A percentile compares a stretch with the other conserved stretches of the same genome.
These are phyloP conservation scores for Chondrosia reniformis DNA, from an alignment of 37 sponge, comb jelly and placozoan species.

Conservation along the genomic window DNA sequence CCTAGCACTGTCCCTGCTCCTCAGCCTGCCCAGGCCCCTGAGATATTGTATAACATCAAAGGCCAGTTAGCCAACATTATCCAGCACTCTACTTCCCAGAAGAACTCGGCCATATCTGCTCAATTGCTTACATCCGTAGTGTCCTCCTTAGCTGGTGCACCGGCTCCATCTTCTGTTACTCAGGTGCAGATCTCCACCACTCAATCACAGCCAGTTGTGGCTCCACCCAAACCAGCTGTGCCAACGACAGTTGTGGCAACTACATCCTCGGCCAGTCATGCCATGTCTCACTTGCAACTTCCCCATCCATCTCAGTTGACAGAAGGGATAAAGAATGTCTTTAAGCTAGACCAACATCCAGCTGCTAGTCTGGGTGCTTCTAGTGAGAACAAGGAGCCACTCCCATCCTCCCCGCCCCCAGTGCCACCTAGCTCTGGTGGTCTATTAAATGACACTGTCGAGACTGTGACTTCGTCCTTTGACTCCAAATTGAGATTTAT, in stretches of 20 bases:
- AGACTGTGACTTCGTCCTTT: slow-evolving; percentile 34
- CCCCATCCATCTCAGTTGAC: not conserved
- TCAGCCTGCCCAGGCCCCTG: no score
- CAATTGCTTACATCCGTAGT: no score
- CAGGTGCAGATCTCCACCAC: not conserved
- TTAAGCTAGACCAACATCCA: not conserved
- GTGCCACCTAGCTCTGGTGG: slow-evolving; percentile 31
- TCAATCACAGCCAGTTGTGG: not conserved
- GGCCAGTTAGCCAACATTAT: no score
- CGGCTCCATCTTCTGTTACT: no score
- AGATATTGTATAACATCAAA: no score
- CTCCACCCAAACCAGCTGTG: not conserved
- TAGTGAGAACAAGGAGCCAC: not conserved
- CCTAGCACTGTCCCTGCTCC: no score
- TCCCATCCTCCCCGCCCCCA: slow-evolving; percentile 9
- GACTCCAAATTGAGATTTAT: slow-evolving; percentile 32
- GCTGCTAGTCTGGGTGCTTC: not conserved
- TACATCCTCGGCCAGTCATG: not conserved
- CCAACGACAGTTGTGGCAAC: not conserved
- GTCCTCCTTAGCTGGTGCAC: not conserved
- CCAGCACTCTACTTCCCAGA: no score
- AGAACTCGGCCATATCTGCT: no score
- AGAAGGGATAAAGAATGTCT: slow-evolving; percentile 8
- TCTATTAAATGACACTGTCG: slow-evolving; percentile 54
- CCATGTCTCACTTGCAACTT: not conserved